These are phyloP conservation scores for Tyrophagus putrescentiae DNA, from an alignment of 1,140 invertebrate species.

Conservation along the genomic window DNA sequence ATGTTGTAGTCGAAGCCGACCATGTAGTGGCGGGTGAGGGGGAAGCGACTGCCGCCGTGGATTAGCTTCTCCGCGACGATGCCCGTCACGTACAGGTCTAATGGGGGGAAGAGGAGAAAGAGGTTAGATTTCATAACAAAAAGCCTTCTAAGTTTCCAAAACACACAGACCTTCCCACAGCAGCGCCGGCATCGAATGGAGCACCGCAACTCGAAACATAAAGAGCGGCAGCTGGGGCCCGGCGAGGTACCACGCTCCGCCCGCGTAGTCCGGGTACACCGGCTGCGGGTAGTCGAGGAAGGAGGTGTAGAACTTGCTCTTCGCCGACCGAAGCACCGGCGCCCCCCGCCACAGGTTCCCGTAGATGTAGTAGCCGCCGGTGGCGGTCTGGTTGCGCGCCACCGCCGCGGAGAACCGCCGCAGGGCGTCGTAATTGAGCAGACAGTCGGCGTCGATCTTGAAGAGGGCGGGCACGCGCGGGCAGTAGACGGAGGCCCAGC, in stretches of 20 bases:
- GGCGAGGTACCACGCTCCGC: constrained; percentile 30
- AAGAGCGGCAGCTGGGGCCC: constrained; percentile 42
- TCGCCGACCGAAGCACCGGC: constrained; percentile 40
- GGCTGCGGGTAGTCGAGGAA: constrained; percentile 24
- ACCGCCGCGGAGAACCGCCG: constrained; percentile 18
- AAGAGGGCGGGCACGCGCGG: constrained; percentile 49
- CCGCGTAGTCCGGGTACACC: constrained; percentile 28
- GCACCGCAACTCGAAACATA: constrained; percentile 46
- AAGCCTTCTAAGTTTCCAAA: no score
- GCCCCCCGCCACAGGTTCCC: constrained; percentile 7
- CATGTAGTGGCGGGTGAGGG: constrained; percentile 6
- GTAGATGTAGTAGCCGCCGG: constrained; percentile 58
- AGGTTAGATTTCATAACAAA: no score
- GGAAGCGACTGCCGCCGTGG: not conserved
- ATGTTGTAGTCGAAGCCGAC: constrained; percentile 3
- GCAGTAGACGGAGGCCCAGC: constrained; percentile 46
- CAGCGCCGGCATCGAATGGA: constrained; percentile 50
- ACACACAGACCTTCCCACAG: constrained; percentile 71
- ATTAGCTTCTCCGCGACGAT: constrained; percentile 25
- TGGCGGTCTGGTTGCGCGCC: constrained; percentile 29
- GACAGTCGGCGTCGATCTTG: constrained; percentile 72
- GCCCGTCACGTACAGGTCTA: constrained; percentile 71
- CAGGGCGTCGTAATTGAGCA: constrained; percentile 46
- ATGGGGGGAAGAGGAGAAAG: no score
- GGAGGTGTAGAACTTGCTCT: constrained; percentile 40